Percentiles rank a stretch among this genome's conserved stretches.
These are phyloP conservation scores for Propithecus perrieri DNA, from an alignment of 2,797 vertebrate species.

Conservation along the genomic window DNA sequence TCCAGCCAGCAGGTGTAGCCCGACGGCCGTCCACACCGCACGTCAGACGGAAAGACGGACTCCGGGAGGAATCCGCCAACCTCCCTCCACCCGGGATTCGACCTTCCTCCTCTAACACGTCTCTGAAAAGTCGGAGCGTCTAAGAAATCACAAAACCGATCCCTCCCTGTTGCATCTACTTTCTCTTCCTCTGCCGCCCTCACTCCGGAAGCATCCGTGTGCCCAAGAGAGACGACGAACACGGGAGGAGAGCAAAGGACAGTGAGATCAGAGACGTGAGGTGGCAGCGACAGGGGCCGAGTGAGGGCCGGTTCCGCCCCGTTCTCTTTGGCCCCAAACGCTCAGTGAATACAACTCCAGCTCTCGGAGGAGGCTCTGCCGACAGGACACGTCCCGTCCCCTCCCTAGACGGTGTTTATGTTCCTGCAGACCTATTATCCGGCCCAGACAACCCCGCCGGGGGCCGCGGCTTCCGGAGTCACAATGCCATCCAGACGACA, in stretches of 20 bases:
- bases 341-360: fast-evolving
- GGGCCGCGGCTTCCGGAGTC: fast-evolving
- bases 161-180: not conserved
- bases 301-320: fast-evolving
- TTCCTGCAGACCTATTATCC: not conserved
- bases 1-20: fast-evolving
- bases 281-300: too few relatives aligned
- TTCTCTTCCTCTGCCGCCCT: not conserved
- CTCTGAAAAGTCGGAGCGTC: not conserved
- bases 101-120: not conserved
- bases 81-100: fast-evolving
- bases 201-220: fast-evolving
- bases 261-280: too few relatives aligned
- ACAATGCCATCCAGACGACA: not conserved
- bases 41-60: fast-evolving
- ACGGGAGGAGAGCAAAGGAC: not conserved
- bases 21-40: fast-evolving
- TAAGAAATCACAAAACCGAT: not conserved
- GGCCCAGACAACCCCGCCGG: not conserved
- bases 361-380: not conserved
- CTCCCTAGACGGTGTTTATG: fast-evolving
- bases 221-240: not conserved
- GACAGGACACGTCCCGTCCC: fast-evolving
- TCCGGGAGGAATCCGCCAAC: fast-evolving
- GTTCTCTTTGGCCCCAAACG: fast-evolving